These are phyloP conservation scores for Channa striata DNA, from an alignment of 2,797 vertebrate species.

Conservation along the genomic window DNA sequence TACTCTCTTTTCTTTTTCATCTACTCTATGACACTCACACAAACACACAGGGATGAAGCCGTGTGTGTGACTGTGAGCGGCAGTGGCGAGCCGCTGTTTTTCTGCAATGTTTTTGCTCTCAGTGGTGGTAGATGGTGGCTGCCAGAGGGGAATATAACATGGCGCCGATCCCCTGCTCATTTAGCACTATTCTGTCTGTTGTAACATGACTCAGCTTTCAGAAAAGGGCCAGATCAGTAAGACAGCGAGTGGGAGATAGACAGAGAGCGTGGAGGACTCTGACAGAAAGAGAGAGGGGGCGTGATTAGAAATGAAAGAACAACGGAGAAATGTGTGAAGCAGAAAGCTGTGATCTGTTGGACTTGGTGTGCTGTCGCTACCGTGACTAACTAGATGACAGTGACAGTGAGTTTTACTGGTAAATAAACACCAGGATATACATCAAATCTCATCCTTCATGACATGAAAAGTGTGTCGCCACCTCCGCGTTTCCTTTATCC, in stretches of 20 bases:
- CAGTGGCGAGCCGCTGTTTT: slow-evolving; percentile 41
- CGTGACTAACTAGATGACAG: slow-evolving; percentile 68
- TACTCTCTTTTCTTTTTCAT: slow-evolving; percentile 4
- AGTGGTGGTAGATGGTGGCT: slow-evolving; percentile 48
- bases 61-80: slow-evolving; percentile 31
- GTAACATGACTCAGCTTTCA: slow-evolving; percentile 74
- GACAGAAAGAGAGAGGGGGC: slow-evolving; percentile 50
- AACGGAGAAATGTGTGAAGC: slow-evolving; percentile 45
- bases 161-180: slow-evolving; percentile 61
- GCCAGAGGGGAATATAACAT: slow-evolving; percentile 68
- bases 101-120: slow-evolving; percentile 48
- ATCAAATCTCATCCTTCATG: slow-evolving; percentile 53
- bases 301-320: slow-evolving; percentile 64
- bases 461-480: slow-evolving; percentile 52
- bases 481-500: slow-evolving; percentile 56
- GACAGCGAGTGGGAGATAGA: slow-evolving; percentile 62
- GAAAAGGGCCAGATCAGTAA: slow-evolving; percentile 47
- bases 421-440: slow-evolving; percentile 58
- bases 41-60: slow-evolving; percentile 17
- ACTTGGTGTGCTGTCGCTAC: slow-evolving; percentile 41
- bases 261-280: slow-evolving; percentile 37
- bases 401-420: slow-evolving; percentile 41
- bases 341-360: slow-evolving; percentile 53
- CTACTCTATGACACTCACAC: slow-evolving; percentile 8
- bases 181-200: slow-evolving; percentile 65